phyloP scores from a whole-genome alignment of 92 coral and sea anemone species.

The Blastomussa wellsi region DNA sequence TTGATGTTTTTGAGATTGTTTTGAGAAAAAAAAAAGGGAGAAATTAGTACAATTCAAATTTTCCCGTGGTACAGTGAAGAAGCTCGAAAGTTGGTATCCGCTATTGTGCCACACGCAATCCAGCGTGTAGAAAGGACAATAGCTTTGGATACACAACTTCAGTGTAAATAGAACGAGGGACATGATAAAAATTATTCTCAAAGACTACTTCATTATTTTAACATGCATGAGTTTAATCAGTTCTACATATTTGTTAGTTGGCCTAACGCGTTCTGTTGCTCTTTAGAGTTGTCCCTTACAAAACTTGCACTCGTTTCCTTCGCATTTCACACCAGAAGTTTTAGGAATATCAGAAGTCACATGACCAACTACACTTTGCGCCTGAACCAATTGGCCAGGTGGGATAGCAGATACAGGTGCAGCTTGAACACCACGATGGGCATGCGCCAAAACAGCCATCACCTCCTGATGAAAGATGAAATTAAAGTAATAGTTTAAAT shows the following conservation, averaged over 20 bases:
- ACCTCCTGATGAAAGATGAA: slow-evolving; percentile 24
- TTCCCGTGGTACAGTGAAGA: too few species aligned
- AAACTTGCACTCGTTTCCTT: not conserved
- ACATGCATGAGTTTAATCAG: too few species aligned
- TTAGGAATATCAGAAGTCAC: slow-evolving; percentile 13
- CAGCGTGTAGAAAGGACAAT: too few species aligned
- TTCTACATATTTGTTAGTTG: slow-evolving; percentile 8
- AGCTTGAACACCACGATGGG: slow-evolving; percentile 30
- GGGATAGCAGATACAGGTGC: slow-evolving; percentile 37
- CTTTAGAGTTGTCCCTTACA: not conserved
- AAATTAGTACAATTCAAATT: too few species aligned
- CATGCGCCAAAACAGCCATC: slow-evolving; percentile 31
- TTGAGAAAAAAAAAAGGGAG: too few species aligned
- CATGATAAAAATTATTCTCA: too few species aligned
- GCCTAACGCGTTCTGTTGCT: not conserved
- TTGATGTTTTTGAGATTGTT: too few species aligned
- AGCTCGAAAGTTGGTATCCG: too few species aligned
- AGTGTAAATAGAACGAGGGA: too few species aligned
- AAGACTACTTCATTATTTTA: too few species aligned
- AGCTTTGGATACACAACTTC: too few species aligned
- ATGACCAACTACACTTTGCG: slow-evolving; percentile 28
- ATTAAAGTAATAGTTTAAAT: slow-evolving; percentile 1
- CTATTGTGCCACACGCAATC: too few species aligned
- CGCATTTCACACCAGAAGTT: not conserved
- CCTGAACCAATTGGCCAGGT: slow-evolving; percentile 30